Conservation (phyloP, 2,113 vertebrate species). For the Heterotilapia buettikoferi region DNA sequence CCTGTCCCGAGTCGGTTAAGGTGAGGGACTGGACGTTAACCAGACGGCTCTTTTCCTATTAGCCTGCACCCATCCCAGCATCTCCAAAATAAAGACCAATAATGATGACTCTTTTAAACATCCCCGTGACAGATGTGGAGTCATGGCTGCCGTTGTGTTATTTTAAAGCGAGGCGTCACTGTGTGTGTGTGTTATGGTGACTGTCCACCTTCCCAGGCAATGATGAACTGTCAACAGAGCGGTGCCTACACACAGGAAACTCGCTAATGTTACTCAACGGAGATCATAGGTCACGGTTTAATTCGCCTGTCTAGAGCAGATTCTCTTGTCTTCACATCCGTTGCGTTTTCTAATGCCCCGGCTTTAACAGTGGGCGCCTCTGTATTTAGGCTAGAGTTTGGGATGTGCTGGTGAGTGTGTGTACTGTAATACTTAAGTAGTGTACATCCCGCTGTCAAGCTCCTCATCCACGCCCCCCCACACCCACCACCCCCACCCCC, state of each 20-base stretch:
- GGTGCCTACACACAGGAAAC: conserved; percentile 83
- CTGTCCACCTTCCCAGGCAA: conserved; percentile 73
- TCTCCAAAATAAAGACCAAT: conserved; percentile 84
- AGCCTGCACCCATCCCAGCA: conserved; percentile 33
- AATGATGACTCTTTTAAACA: conserved; percentile 89
- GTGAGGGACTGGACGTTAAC: conserved; percentile 80
- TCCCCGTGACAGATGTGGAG: conserved; percentile 83
- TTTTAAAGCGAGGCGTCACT: conserved; percentile 52
- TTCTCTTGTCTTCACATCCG: conserved; percentile 66
- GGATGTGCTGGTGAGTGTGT: conserved; percentile 31
- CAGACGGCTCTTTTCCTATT: conserved; percentile 76
- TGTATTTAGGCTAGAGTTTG: conserved; percentile 66
- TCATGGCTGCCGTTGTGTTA: conserved; percentile 64
- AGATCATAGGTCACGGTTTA: conserved; percentile 85
- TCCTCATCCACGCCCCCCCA: background rate
- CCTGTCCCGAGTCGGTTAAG: conserved; percentile 28
- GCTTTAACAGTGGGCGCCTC: conserved; percentile 62
- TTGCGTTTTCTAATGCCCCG: conserved; percentile 53
- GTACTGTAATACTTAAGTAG: conserved; percentile 65
- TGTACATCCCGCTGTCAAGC: conserved; percentile 50
- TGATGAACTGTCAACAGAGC: conserved; percentile 84
- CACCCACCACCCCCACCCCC: background rate
- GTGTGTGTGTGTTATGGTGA: conserved; percentile 78
- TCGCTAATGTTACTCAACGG: conserved; percentile 74
- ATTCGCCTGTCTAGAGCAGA: conserved; percentile 74